phyloP scores from a whole-genome alignment of 2,113 vertebrate species.

The Hydrochoerus hydrochaeris region DNA sequence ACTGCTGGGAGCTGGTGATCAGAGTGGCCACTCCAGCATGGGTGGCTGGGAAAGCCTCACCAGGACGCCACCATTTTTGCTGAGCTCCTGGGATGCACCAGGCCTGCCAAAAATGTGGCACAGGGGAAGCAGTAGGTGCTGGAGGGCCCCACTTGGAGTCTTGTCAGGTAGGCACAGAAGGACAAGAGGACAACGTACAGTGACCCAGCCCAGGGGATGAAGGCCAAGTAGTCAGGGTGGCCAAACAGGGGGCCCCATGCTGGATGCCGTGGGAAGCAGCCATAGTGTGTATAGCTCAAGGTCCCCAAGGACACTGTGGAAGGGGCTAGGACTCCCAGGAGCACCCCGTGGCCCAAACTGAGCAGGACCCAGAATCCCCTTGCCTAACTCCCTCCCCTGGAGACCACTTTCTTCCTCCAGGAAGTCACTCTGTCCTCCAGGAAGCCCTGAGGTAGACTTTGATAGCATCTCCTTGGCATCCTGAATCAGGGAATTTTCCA shows the following conservation, averaged over 20 bases:
- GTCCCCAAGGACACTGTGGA: not conserved
- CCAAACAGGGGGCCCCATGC: not conserved
- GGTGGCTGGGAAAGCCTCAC: not conserved
- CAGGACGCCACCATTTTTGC: not conserved
- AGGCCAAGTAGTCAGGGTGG: rapidly evolving
- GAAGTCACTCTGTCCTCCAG: not conserved
- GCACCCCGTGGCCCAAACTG: not conserved
- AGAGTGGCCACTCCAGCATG: rapidly evolving
- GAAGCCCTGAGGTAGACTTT: not conserved
- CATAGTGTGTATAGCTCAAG: not conserved
- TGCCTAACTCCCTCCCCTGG: no score
- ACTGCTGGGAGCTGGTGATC: rapidly evolving
- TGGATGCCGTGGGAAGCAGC: not conserved
- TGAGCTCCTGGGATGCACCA: not conserved
- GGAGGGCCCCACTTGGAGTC: no score
- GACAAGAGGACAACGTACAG: not conserved
- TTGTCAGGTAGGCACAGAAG: not conserved
- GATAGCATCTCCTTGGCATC: slow-evolving; percentile 43
- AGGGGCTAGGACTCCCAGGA: not conserved
- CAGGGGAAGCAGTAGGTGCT: not conserved
- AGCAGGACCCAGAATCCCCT: not conserved
- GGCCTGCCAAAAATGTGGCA: no score
- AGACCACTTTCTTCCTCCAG: not conserved
- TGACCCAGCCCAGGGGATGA: rapidly evolving
- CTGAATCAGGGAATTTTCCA: slow-evolving; percentile 59